Evolutionary conservation across 2,797 vertebrate species (phyloP).

Genomic region (Ptychobarbus kaznakovi): DNA sequence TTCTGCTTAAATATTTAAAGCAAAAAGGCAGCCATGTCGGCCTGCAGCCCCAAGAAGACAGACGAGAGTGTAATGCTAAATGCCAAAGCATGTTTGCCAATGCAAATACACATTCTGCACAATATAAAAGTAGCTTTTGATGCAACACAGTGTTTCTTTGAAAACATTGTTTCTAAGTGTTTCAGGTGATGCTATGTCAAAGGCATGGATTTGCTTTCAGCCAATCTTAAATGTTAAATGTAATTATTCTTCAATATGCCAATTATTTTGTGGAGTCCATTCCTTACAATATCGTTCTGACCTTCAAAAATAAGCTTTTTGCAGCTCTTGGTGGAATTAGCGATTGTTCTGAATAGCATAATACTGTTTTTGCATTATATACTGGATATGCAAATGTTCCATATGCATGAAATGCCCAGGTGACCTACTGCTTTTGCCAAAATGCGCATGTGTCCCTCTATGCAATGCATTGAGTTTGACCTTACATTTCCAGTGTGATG

Average conservation of each 20-base stretch:
- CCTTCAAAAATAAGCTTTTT: constrained; percentile 1
- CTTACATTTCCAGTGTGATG: neutral
- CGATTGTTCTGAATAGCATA: neutral
- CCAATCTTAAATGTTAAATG: neutral
- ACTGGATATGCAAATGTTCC: neutral
- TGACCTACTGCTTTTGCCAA: constrained; percentile 1
- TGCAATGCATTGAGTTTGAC: neutral
- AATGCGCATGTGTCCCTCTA: neutral
- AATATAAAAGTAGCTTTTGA: neutral
- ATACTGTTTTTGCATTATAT: neutral
- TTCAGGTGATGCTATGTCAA: neutral
- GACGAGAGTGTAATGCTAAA: constrained; percentile 20
- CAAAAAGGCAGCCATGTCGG: constrained; percentile 12
- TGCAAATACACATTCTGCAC: constrained; percentile 30
- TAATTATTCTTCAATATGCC: neutral
- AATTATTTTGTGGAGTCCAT: neutral
- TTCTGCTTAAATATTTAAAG: constrained; percentile 55
- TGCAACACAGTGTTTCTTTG: neutral
- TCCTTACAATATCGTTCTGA: neutral
- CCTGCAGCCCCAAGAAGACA: constrained; percentile 19
- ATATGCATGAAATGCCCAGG: neutral
- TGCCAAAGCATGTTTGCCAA: constrained; percentile 14
- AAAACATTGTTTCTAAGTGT: neutral
- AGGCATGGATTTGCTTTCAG: neutral
- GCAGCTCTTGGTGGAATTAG: neutral